phyloP scores from a whole-genome alignment of 1,140 invertebrate species.

The Drosophila varians region DNA sequence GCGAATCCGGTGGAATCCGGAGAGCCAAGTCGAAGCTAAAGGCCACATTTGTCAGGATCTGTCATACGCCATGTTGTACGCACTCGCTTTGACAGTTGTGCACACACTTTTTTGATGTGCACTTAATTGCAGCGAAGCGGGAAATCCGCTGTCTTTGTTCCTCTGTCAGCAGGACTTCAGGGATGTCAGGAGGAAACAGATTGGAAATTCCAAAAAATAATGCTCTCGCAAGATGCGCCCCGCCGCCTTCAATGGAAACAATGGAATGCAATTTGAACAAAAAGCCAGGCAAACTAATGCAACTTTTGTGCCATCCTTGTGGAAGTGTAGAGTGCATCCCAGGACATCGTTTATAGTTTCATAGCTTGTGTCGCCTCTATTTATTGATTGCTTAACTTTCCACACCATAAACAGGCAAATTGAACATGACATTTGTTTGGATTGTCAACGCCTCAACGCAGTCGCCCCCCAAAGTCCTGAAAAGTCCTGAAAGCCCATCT shows the following conservation, averaged over 20 bases:
- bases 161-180: slow-evolving; percentile 20
- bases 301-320: neutral
- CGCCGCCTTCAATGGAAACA: neutral
- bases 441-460: slow-evolving; percentile 16
- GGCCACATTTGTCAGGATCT: slow-evolving; percentile 48
- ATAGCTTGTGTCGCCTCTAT: slow-evolving; percentile 11
- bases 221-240: neutral
- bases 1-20: neutral
- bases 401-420: slow-evolving; percentile 17
- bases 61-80: slow-evolving; percentile 62
- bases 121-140: slow-evolving; percentile 66
- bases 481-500: slow-evolving; percentile 14
- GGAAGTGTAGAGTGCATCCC: neutral
- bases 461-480: neutral
- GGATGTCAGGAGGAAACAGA: slow-evolving; percentile 15
- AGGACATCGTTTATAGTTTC: neutral
- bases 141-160: slow-evolving; percentile 27
- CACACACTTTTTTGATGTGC: slow-evolving; percentile 56
- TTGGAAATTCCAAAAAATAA: slow-evolving; percentile 1
- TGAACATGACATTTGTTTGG: slow-evolving; percentile 22
- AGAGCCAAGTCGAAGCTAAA: slow-evolving; percentile 19
- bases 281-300: neutral
- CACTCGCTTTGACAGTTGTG: slow-evolving; percentile 56
- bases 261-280: neutral
- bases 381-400: slow-evolving; percentile 33